Base-by-base conservation (phyloP, 2,113 vertebrate genomes). In the Sander vitreus region DNA sequence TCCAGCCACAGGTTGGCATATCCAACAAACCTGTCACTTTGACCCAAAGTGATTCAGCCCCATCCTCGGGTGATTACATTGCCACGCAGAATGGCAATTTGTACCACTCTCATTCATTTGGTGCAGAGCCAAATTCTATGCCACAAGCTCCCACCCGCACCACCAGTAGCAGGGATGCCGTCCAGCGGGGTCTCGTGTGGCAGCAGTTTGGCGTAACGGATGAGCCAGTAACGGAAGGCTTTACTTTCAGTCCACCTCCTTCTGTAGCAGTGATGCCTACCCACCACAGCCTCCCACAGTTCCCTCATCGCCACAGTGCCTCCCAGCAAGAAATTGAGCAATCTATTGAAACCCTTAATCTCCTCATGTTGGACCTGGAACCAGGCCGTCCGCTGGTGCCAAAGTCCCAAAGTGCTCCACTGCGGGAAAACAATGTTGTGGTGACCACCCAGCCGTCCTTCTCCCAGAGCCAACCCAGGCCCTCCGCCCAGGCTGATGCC, bases 171-270 rank as follows among this genome's bases (percentile, higher is more conserved):
- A 95, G 97, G 33, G 97, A 99, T 36, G 98, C 98, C 0, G 98
- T 99, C 51, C 98, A 99, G 92, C 96, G 98, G 19, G 97, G 98
- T 3, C 94, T 99, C 69, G 96, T 97, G 43, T 99, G 98, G 98
- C 98, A 99, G 72, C 96, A 95, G 59, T 98, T 97, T 33, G 95
- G 95, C 6, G 95, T 96, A 33, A 93, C 94, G 0, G 95, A 95
- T 73, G 94, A 95, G 89, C 96, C 94, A 62, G 67, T 94, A 6
- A 94, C 93, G 15, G 95, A 96, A 25, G 95, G 94, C 2, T 63
- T 94, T 15, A 92, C 84, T 16, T 96, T 95, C 39, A 94, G 90
- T 63, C 89, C 85, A 5, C 83, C 83, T 47, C 75, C 88, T 0
- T 63, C 89, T 58, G 68, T 76, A 5, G 55, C 76, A 21, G 60